A percentile compares a stretch with the other conserved stretches of the same genome.
phyloP scores from a whole-genome alignment of 2,888 invertebrate species.

The Idaea straminata region DNA sequence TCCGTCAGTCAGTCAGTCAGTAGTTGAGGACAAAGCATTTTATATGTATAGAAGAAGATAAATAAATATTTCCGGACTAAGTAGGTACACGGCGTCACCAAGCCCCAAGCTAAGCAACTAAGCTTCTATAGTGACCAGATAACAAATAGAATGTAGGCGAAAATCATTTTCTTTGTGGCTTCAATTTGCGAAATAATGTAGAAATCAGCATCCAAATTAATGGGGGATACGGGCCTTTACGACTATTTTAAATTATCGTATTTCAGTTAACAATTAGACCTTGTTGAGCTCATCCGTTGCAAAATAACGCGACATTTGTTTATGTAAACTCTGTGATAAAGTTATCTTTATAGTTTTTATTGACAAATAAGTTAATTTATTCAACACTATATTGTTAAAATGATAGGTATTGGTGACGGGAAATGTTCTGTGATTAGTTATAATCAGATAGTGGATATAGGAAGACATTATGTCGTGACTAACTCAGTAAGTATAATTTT shows the following conservation, averaged over 20 bases:
- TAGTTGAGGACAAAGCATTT: too few species aligned
- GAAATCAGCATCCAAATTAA: too few species aligned
- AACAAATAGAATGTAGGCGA: too few species aligned
- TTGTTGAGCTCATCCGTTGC: background rate
- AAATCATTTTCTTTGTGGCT: too few species aligned
- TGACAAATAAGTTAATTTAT: background rate
- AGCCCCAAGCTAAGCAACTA: too few species aligned
- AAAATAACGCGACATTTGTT: background rate
- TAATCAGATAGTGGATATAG: background rate
- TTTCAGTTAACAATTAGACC: background rate
- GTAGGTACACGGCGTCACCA: too few species aligned
- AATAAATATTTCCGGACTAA: too few species aligned
- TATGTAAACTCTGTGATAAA: background rate
- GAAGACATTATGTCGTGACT: conserved; percentile 17
- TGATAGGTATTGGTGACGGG: conserved; percentile 8
- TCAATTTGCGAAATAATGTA: too few species aligned
- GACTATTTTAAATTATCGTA: background rate
- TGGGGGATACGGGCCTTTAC: too few species aligned
- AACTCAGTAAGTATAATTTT: conserved; percentile 7
- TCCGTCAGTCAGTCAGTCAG: too few species aligned
- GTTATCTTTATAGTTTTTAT: background rate
- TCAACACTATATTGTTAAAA: background rate
- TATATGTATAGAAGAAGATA: too few species aligned
- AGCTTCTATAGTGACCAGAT: too few species aligned
- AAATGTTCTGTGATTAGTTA: background rate